phyloP scores from a whole-genome alignment of 2,888 invertebrate species.

The Folsomia candida region DNA sequence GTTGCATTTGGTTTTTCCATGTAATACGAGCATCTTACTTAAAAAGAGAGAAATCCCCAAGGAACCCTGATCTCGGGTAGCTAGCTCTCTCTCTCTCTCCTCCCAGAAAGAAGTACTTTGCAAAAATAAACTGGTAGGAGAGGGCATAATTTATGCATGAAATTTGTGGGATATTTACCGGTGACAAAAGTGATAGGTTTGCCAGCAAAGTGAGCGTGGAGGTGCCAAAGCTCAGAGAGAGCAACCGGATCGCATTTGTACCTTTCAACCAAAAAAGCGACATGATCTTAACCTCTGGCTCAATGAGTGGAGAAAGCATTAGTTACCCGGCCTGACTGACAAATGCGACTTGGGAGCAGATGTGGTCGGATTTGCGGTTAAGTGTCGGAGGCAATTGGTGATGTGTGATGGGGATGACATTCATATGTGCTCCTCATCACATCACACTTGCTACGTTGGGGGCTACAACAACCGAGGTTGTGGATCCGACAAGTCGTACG shows the following conservation, averaged over 20 bases:
- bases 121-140: constrained; percentile 18
- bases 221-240: constrained; percentile 24
- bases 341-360: constrained; percentile 13
- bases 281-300: constrained; percentile 12
- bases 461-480: not conserved
- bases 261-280: not conserved
- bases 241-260: not conserved
- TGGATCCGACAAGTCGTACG: not conserved
- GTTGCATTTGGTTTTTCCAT: too few species aligned
- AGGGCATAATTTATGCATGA: constrained; percentile 42
- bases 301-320: constrained; percentile 19
- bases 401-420: not conserved
- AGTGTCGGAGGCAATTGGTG: not conserved
- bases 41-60: too few species aligned
- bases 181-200: constrained; percentile 38
- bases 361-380: constrained; percentile 15
- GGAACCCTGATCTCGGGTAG: too few species aligned
- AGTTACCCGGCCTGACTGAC: constrained; percentile 6
- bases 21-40: too few species aligned
- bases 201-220: constrained; percentile 35
- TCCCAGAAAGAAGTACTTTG: not conserved
- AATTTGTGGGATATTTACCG: constrained; percentile 41
- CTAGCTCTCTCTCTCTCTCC: too few species aligned
- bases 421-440: too few species aligned
- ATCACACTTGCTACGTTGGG: not conserved